Base-by-base conservation (phyloP, 2,888 invertebrate genomes). In the Gnatocerus cornutus region DNA sequence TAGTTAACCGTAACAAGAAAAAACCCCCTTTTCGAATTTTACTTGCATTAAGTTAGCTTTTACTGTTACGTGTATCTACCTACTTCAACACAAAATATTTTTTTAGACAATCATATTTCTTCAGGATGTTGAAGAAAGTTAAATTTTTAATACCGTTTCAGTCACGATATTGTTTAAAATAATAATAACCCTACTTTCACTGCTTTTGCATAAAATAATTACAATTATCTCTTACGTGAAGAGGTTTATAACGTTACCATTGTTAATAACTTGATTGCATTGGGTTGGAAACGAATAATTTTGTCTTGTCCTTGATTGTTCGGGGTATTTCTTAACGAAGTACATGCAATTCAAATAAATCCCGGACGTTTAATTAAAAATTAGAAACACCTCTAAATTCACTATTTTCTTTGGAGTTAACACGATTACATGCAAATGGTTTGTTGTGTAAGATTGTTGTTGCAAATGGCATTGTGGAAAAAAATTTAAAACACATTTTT, bases 361-460 rank as follows among this genome's bases (percentile, higher is more conserved):
- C 3, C 55, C 61, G 61, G 61, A 68, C n/a, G 55, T 68, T 68
- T 68, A 61, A 59, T 52, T 67, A 65, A 43, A 45, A 61, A 67
- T 67, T 67, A 67, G 61, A 43, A 61, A 59, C 67, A 61, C 66
- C 37, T 61, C 43, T 43, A 53, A 59, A 43, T 67, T 46, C 43
- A 52, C 30, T 9, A 45, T 45, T 46, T 59, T 46, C 37, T 65
- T 65, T 50, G 14, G 61, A 48, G 21, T 48, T 61, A 61, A 61
- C 50, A 50, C 61, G 27, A 50, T 61, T 50, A 37, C 56, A 58
- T 48, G 55, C 46, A 48, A 56, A 65, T 56, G 30, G 9, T 56
- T 37, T 14, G 56, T 65, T 55, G 56, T 45, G 65, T 27, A 65
- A 65, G 48, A 39, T 61, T 37, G 48, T 50, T 48, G 61, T 37